These are phyloP conservation scores for Sebastes baramenuke DNA, from an alignment of 2,797 vertebrate genomes.

Conservation along the genomic window DNA sequence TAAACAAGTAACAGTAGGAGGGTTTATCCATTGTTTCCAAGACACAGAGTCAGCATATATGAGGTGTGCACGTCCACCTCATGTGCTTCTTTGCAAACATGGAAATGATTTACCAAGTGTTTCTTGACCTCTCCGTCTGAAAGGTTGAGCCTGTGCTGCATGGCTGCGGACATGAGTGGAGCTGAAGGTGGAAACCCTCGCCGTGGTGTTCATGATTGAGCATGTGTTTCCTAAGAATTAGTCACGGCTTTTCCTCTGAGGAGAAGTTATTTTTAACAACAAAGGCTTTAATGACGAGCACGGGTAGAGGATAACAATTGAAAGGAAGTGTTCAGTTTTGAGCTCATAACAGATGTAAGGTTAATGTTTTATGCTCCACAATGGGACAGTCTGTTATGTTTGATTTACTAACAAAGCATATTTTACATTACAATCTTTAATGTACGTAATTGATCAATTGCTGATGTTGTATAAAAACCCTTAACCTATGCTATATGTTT, in stretches of 20 bases:
- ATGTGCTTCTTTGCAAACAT: constrained; percentile 38
- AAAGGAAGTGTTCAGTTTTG: constrained; percentile 67
- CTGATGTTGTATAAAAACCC: neutral
- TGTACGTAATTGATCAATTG: neutral
- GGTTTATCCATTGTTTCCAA: constrained; percentile 8
- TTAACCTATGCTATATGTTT: no score
- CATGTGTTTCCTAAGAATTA: constrained; percentile 74
- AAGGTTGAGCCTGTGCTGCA: constrained; percentile 29
- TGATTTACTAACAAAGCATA: neutral
- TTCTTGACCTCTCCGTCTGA: constrained; percentile 66
- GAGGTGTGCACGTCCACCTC: neutral
- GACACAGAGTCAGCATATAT: constrained; percentile 16
- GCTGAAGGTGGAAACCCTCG: constrained; percentile 42
- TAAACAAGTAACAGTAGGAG: neutral
- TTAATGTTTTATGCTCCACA: constrained; percentile 19
- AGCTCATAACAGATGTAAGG: constrained; percentile 33
- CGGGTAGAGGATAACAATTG: constrained; percentile 60
- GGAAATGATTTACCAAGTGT: constrained; percentile 66
- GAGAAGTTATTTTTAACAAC: constrained; percentile 76
- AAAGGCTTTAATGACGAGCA: constrained; percentile 64
- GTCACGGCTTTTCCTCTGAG: constrained; percentile 56
- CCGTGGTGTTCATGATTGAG: constrained; percentile 45
- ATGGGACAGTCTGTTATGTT: neutral
- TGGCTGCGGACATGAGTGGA: constrained; percentile 46
- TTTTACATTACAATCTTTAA: neutral